Percentiles rank a stretch among this genome's conserved stretches.
Conservation (phyloP, 2,113 vertebrate species). For the Pomatorhinus ruficollis region DNA sequence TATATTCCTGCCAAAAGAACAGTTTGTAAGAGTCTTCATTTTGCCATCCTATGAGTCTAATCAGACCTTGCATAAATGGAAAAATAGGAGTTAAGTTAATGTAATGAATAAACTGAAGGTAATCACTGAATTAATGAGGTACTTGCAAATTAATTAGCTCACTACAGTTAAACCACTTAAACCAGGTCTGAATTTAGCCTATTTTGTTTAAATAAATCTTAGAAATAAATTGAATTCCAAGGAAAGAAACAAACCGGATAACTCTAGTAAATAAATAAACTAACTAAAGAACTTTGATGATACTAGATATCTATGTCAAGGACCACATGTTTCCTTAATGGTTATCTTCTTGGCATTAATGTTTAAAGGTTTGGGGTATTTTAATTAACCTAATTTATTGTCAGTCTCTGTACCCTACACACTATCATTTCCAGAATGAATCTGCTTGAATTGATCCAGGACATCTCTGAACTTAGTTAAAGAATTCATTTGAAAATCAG, state of each 20-base stretch:
- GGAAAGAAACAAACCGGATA: neutral
- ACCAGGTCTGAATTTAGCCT: neutral
- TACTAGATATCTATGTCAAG: neutral
- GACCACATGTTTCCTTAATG: neutral
- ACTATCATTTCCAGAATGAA: neutral
- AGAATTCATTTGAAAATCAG: neutral
- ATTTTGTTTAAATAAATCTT: neutral
- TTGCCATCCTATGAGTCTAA: neutral
- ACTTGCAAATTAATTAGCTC: slow-evolving; percentile 17
- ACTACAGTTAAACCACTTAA: neutral
- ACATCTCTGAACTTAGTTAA: neutral
- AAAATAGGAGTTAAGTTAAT: slow-evolving; percentile 17
- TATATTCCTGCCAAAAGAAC: neutral
- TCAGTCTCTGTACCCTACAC: neutral
- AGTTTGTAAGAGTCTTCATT: neutral
- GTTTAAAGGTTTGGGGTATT: neutral
- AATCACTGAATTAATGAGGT: slow-evolving; percentile 52
- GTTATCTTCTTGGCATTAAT: neutral
- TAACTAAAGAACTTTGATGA: neutral
- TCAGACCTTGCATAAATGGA: neutral
- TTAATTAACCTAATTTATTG: neutral
- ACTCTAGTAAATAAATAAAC: neutral
- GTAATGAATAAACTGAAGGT: slow-evolving; percentile 39
- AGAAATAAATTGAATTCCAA: neutral
- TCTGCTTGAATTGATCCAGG: neutral